Percentiles rank a stretch among this genome's conserved stretches.
These are phyloP conservation scores for Caenorhabditis panamensis DNA, from an alignment of 2,888 invertebrate species.

Conservation along the genomic window DNA sequence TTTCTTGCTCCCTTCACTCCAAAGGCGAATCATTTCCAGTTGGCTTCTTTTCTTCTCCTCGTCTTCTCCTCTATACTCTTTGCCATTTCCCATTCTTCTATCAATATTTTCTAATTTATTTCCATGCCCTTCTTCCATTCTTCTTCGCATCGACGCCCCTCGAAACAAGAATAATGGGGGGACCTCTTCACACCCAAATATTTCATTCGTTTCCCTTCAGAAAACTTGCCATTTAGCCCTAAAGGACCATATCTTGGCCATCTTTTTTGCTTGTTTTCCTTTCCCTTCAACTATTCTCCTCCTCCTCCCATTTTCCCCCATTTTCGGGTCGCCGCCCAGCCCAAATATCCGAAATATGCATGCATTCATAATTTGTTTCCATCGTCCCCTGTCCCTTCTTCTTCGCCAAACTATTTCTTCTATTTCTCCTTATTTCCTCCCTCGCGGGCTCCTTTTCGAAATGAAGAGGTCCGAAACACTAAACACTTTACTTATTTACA, in stretches of 20 bases:
- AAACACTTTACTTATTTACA: slow-evolving; percentile 48
- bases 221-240: not conserved
- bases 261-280: slow-evolving; percentile 3
- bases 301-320: not conserved
- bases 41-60: slow-evolving; percentile 25
- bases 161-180: not conserved
- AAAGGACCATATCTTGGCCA: too few relatives aligned
- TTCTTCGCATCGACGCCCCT: too few relatives aligned
- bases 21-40: slow-evolving; percentile 55
- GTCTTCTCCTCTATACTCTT: not conserved
- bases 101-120: slow-evolving; percentile 21
- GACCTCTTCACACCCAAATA: slow-evolving; percentile 32
- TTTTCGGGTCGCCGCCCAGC: not conserved
- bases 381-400: not conserved
- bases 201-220: slow-evolving; percentile 28
- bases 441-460: too few relatives aligned
- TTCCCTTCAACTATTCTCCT: too few relatives aligned
- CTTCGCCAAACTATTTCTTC: slow-evolving; percentile 5
- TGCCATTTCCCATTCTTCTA: not conserved
- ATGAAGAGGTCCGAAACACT: slow-evolving; percentile 51
- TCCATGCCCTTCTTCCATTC: not conserved
- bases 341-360: slow-evolving; percentile 33
- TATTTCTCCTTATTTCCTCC: too few relatives aligned
- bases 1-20: slow-evolving; percentile 48
- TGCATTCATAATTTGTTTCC: slow-evolving; percentile 57